Evolutionary conservation across 2,888 invertebrate genomes (phyloP), one percentile per base, ranked within the genome.

Genomic region (Encarsia formosa): DNA sequence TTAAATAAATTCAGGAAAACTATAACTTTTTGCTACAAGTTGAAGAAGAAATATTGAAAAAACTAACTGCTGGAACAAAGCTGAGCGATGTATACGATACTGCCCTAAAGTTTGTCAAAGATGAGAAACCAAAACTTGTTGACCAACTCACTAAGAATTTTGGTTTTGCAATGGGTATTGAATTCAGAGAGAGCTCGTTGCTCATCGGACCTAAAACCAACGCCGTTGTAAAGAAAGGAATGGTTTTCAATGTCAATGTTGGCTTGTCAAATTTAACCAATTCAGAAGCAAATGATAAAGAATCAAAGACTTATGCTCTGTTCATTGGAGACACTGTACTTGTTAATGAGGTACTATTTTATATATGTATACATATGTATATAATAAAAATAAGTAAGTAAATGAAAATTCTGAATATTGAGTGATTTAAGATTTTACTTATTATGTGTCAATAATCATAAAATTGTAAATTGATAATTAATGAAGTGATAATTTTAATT

Each of bases 141-240:
- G 92, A 95, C 50, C 92, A 90, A 71, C 78, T 99, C 48, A 95
- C 95, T 0, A 98, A 96, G 74, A 91, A 86, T 63, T 91, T 96
- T 77, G 98, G 97, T 5, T 99, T 99, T 77, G 94, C 86, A 1
- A 98, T 92, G 86, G 99, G 99, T 6, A 91, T 99, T 63, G 98
- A 99, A 72, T 99, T 99, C 73, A 85, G 97, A 49, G 99, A 99
- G 74, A 91, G 91, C 63, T 90, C 93, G 0, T 79, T 98, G 49
- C 80, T 95, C 1, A 91, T 99, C 66, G 91, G 91, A 0, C 89
- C 92, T 1, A 99, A 97, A 79, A 90, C 89, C 13, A 83, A 81
- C 35, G 83, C 85, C 1, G 72, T 82, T 2, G 85, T 87, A 0
- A 88, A 85, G 65, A 95, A 94, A 74, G 93, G 94, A 48, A 98